These are phyloP conservation scores for Acrossocheilus fasciatus DNA, from an alignment of 2,797 vertebrate species.

Conservation along the genomic window DNA sequence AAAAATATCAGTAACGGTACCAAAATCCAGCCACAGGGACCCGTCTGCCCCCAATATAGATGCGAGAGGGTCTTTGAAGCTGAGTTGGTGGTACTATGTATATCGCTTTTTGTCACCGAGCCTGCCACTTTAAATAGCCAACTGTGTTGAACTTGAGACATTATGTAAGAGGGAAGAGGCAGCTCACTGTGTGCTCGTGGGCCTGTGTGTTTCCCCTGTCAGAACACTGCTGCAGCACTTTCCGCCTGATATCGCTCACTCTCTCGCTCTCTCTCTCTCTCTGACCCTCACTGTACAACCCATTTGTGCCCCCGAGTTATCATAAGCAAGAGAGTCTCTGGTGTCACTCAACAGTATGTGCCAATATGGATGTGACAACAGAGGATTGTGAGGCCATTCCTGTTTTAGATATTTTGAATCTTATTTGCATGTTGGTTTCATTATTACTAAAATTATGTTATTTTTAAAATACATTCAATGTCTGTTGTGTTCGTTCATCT, in stretches of 20 bases:
- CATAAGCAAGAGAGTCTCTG: conserved; percentile 58
- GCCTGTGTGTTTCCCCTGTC: conserved; percentile 61
- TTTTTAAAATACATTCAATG: not conserved
- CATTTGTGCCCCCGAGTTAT: conserved; percentile 39
- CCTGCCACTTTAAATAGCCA: conserved; percentile 78
- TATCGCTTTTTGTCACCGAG: conserved; percentile 83
- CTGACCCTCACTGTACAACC: conserved; percentile 8
- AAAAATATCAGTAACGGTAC: conserved; percentile 78
- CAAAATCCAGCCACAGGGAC: conserved; percentile 74
- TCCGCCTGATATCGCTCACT: conserved; percentile 63
- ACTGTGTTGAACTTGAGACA: conserved; percentile 81
- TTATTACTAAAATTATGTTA: not conserved
- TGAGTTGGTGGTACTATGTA: conserved; percentile 72
- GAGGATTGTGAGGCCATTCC: conserved; percentile 40
- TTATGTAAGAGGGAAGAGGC: conserved; percentile 82
- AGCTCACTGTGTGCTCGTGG: conserved; percentile 68
- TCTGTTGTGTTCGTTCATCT: not conserved
- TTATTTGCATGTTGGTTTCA: not conserved
- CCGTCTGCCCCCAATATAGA: conserved; percentile 79
- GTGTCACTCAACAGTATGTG: conserved; percentile 54
- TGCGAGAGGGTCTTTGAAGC: conserved; percentile 76
- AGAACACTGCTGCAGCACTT: conserved; percentile 48
- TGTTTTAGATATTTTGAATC: not conserved
- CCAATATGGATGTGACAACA: conserved; percentile 29
- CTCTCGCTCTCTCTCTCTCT: conserved; percentile 24